Evolutionary conservation across 2,888 invertebrate species (phyloP).

Genomic region (Embidobia sp.): DNA sequence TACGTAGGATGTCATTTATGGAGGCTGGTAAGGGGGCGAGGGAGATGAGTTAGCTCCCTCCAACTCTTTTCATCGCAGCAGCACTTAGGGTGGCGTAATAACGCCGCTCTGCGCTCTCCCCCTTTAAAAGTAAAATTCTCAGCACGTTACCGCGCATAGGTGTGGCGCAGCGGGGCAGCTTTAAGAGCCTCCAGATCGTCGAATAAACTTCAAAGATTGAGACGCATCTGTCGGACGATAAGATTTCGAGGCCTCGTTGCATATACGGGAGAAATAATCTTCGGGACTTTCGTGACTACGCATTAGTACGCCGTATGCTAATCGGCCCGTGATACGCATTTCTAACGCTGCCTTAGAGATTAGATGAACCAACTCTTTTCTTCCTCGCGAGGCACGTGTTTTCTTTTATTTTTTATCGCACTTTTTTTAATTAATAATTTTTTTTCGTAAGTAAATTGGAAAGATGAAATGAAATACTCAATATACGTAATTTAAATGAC

Average conservation of each 20-base stretch:
- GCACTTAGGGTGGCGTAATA: slow-evolving; percentile 63
- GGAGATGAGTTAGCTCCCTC: slow-evolving; percentile 47
- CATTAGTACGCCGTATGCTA: slow-evolving; percentile 59
- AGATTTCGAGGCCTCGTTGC: slow-evolving; percentile 59
- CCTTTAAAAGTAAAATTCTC: slow-evolving; percentile 58
- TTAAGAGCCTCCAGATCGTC: slow-evolving; percentile 50
- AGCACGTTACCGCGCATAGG: slow-evolving; percentile 49
- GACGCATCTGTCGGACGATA: slow-evolving; percentile 68
- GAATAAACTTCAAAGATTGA: slow-evolving; percentile 66
- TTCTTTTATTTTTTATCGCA: too few species aligned
- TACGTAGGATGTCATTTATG: slow-evolving; percentile 62
- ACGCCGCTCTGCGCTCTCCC: slow-evolving; percentile 37
- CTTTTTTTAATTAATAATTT: neutral
- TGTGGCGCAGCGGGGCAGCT: slow-evolving; percentile 48
- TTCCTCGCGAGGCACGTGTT: too few species aligned
- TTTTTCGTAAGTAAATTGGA: neutral
- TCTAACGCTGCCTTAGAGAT: slow-evolving; percentile 56
- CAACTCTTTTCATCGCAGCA: slow-evolving; percentile 59
- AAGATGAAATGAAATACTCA: too few species aligned
- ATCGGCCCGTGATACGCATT: slow-evolving; percentile 59
- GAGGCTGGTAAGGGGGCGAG: slow-evolving; percentile 54
- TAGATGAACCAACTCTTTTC: slow-evolving; percentile 35
- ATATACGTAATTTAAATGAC: too few species aligned
- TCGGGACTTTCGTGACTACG: slow-evolving; percentile 58
- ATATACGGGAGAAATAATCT: slow-evolving; percentile 63